A percentile compares a stretch with the other conserved stretches of the same genome.
Evolutionary conservation across 2,888 invertebrate genomes (phyloP).

Genomic region (Unio delphinus): DNA sequence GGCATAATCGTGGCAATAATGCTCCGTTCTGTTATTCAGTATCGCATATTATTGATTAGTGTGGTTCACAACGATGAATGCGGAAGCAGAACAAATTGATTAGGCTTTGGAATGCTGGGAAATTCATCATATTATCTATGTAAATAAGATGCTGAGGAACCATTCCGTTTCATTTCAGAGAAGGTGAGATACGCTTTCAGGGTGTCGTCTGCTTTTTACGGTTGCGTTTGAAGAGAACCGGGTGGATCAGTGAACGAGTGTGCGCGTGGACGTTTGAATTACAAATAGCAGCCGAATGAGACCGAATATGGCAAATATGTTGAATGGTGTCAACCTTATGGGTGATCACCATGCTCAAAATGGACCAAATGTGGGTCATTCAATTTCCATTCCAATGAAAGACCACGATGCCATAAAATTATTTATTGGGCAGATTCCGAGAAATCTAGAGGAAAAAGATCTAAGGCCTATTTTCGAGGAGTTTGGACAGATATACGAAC

Average conservation of each 20-base stretch:
- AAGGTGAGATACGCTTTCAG: not conserved
- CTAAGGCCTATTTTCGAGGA: slow-evolving; percentile 92
- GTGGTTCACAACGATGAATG: slow-evolving; percentile 16
- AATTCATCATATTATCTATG: slow-evolving; percentile 31
- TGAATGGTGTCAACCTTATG: slow-evolving; percentile 32
- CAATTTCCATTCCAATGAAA: slow-evolving; percentile 69
- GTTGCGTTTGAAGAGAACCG: slow-evolving; percentile 1
- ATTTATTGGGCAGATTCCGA: slow-evolving; percentile 93
- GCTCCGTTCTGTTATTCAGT: no score
- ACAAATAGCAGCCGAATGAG: slow-evolving; percentile 17
- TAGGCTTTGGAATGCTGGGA: slow-evolving; percentile 38
- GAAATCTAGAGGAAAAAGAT: slow-evolving; percentile 89
- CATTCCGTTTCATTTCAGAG: slow-evolving; percentile 12
- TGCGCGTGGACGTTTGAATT: slow-evolving; percentile 3
- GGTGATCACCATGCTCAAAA: slow-evolving; percentile 9
- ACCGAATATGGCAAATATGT: slow-evolving; percentile 30
- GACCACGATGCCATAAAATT: slow-evolving; percentile 82
- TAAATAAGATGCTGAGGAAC: slow-evolving; percentile 22
- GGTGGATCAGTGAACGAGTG: not conserved
- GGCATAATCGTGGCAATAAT: no score
- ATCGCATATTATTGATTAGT: no score
- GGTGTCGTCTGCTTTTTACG: not conserved
- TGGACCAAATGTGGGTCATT: slow-evolving; percentile 12
- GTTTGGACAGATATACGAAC: slow-evolving; percentile 94
- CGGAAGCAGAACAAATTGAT: slow-evolving; percentile 37